Conservation (phyloP, 2,888 invertebrate species). For the Scaptomyza cyrtandrae region DNA sequence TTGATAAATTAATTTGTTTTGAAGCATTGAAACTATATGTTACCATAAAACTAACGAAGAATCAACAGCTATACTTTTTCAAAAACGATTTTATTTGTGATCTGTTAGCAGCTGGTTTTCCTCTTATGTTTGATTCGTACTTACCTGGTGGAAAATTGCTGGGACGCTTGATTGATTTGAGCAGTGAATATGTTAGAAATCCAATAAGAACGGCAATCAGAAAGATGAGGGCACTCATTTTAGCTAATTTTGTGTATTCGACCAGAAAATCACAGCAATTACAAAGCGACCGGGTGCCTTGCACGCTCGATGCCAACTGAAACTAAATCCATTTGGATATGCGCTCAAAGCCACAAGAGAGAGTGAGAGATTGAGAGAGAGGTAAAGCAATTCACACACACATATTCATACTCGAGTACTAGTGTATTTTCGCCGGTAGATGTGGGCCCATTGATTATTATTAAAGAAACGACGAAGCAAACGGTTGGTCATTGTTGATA, state of each 20-base stretch:
- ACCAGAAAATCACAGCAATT: neutral
- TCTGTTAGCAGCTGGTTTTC: neutral
- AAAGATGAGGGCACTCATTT: conserved; percentile 74
- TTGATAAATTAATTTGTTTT: conserved; percentile 27
- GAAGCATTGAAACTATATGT: conserved; percentile 11
- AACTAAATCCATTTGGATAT: conserved; percentile 41
- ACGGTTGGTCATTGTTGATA: conserved; percentile 44
- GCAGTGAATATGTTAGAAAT: conserved; percentile 64
- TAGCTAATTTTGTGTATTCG: conserved; percentile 2
- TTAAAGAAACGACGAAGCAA: conserved; percentile 19
- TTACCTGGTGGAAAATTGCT: conserved; percentile 82
- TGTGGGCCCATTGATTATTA: conserved; percentile 55
- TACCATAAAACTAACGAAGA: neutral
- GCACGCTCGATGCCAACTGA: conserved; percentile 59
- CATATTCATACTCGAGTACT: neutral
- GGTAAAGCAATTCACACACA: conserved; percentile 4
- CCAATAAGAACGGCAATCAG: conserved; percentile 62
- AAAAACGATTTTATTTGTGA: neutral
- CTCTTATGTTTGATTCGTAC: conserved; percentile 15
- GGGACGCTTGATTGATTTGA: conserved; percentile 73
- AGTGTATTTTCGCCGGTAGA: conserved; percentile 38
- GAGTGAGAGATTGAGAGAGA: neutral
- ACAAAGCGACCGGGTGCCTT: conserved; percentile 41
- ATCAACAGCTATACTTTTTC: neutral
- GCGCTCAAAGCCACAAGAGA: conserved; percentile 16